Percentiles rank a stretch among this genome's conserved stretches.
These are phyloP conservation scores for Myocastor coypus DNA, from an alignment of 2,113 vertebrate species.

Conservation along the genomic window DNA sequence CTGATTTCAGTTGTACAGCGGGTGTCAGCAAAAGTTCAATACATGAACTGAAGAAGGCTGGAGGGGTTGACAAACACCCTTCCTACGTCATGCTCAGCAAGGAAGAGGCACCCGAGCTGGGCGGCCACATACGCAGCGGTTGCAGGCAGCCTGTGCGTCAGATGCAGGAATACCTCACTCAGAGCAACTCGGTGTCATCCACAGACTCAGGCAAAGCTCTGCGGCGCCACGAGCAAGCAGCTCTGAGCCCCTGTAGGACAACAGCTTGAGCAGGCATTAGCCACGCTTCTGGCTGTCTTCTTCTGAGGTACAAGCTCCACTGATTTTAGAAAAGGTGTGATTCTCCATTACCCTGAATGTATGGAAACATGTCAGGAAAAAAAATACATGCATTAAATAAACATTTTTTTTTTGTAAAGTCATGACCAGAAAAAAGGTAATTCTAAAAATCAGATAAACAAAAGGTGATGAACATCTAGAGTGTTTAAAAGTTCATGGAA, in stretches of 20 bases:
- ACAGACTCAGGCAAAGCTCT: not conserved
- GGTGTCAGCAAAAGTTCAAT: slow-evolving; percentile 49
- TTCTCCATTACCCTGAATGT: not conserved
- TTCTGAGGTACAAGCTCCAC: not conserved
- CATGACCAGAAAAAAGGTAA: not conserved
- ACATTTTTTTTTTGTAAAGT: not conserved
- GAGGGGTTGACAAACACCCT: slow-evolving; percentile 43
- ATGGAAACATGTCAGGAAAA: not conserved
- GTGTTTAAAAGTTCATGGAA: not conserved
- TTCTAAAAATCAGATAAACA: not conserved
- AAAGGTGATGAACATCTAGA: not conserved
- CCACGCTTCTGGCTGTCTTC: not conserved
- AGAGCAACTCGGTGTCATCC: not conserved
- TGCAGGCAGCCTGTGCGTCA: not conserved
- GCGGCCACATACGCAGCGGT: not conserved
- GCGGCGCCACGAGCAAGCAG: not conserved
- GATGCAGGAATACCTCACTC: not conserved
- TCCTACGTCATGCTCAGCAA: not conserved
- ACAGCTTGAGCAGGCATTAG: not conserved
- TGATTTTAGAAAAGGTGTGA: slow-evolving; percentile 20
- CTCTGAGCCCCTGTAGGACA: not conserved
- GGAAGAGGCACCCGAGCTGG: not conserved
- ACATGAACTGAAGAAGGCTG: not conserved
- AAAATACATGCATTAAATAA: not conserved
- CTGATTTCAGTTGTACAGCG: slow-evolving; percentile 50